Conservation (phyloP, 2,797 vertebrate genomes). For the Phalanger gymnotis region DNA sequence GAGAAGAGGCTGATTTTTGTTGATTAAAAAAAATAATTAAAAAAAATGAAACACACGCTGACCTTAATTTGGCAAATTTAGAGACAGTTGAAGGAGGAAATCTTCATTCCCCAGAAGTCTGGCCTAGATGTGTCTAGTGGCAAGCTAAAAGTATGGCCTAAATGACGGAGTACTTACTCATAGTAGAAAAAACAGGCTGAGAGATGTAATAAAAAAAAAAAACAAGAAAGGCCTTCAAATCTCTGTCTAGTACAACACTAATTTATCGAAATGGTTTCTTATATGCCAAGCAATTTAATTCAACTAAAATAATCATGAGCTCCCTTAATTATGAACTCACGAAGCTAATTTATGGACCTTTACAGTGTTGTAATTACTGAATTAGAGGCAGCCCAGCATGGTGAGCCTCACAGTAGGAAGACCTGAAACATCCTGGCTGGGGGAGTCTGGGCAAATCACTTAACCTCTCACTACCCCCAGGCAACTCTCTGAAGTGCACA, state of each 20-base stretch:
- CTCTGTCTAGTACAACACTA: not conserved
- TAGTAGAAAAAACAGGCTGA: not conserved
- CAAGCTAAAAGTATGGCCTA: constrained; percentile 1
- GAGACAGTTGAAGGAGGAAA: not conserved
- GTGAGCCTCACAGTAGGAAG: not conserved
- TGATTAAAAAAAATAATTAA: not conserved
- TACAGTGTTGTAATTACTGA: constrained; percentile 41
- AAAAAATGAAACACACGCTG: constrained; percentile 3
- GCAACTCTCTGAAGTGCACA: not conserved
- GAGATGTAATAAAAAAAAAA: constrained; percentile 2
- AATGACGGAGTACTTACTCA: not conserved
- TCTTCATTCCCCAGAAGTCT: not conserved
- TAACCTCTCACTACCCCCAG: not conserved
- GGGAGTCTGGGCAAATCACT: not conserved
- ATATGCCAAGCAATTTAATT: not conserved
- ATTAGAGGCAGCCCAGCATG: not conserved
- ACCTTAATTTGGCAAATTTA: constrained; percentile 45
- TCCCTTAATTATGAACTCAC: constrained; percentile 45
- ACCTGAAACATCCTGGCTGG: not conserved
- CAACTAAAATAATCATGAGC: constrained; percentile 27
- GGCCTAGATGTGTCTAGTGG: not conserved
- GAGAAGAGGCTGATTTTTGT: not conserved
- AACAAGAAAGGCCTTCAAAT: not conserved
- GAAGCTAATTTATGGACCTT: constrained; percentile 32
- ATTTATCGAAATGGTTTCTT: constrained; percentile 11